phyloP scores from a whole-genome alignment of 2,888 invertebrate species.

The Tigriopus californicus region DNA sequence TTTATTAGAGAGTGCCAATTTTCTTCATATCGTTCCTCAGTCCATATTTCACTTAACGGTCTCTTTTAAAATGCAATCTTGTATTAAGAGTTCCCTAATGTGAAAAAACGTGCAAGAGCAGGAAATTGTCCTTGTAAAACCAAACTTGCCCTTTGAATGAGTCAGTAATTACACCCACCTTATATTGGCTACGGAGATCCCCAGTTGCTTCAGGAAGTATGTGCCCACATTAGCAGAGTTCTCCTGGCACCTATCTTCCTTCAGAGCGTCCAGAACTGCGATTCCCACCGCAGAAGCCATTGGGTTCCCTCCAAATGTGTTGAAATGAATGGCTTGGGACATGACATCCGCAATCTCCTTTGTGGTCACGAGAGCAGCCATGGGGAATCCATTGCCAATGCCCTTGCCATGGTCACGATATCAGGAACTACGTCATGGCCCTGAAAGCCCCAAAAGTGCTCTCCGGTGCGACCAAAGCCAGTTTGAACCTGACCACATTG shows the following conservation, averaged over 20 bases:
- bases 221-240: slow-evolving; percentile 57
- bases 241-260: slow-evolving; percentile 63
- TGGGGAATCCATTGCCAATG: slow-evolving; percentile 75
- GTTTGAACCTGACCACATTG: slow-evolving; percentile 95
- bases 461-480: slow-evolving; percentile 85
- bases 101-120: no score
- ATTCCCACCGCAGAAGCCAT: slow-evolving; percentile 68
- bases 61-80: no score
- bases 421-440: slow-evolving; percentile 64
- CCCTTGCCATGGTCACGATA: slow-evolving; percentile 93
- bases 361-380: slow-evolving; percentile 87
- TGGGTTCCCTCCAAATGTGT: slow-evolving; percentile 91
- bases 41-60: no score
- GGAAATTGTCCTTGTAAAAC: no score
- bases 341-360: neutral
- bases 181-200: slow-evolving; percentile 27
- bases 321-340: slow-evolving; percentile 51
- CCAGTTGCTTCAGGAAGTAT: slow-evolving; percentile 55
- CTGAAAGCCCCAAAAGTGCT: slow-evolving; percentile 82
- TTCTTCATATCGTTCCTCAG: no score
- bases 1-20: no score
- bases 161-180: no score
- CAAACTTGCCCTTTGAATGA: no score
- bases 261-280: slow-evolving; percentile 76
- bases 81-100: no score